Percentiles rank a stretch among this genome's conserved stretches.
phyloP scores from a whole-genome alignment of 2,113 vertebrate species.

The Bostrychus sinensis region DNA sequence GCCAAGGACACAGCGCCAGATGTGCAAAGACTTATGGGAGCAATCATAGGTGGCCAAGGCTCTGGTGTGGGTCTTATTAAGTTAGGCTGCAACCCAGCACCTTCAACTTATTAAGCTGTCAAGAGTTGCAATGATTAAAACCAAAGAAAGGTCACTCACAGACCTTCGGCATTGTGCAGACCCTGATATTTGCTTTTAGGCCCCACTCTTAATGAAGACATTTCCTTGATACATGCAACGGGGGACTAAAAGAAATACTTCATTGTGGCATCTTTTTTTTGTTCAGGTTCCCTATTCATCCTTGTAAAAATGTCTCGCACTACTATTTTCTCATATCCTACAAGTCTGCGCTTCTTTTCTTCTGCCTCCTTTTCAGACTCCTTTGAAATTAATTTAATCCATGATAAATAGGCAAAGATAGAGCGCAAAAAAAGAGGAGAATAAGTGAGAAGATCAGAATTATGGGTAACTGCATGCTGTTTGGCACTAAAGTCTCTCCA shows the following conservation, averaged over 20 bases:
- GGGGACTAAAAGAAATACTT: constrained; percentile 83
- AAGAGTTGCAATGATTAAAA: constrained; percentile 99
- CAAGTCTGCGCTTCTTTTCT: constrained; percentile 43
- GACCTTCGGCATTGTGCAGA: constrained; percentile 90
- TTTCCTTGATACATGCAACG: constrained; percentile 83
- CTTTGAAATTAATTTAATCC: constrained; percentile 83
- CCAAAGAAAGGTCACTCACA: constrained; percentile 94
- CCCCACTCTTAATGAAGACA: constrained; percentile 88
- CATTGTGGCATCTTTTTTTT: constrained; percentile 82
- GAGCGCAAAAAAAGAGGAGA: constrained; percentile 69
- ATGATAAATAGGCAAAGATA: constrained; percentile 76
- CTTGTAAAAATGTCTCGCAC: constrained; percentile 70
- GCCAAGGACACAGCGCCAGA: constrained; percentile 92
- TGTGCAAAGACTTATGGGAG: constrained; percentile 98
- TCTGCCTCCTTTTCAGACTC: constrained; percentile 72
- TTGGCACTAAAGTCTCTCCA: constrained; percentile 73
- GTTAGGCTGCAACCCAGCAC: constrained; percentile 96
- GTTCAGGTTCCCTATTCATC: constrained; percentile 72
- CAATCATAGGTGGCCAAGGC: constrained; percentile 96
- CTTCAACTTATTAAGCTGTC: constrained; percentile 99
- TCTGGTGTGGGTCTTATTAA: constrained; percentile 95
- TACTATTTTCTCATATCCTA: constrained; percentile 58
- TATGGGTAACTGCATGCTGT: constrained; percentile 81
- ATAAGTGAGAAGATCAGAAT: constrained; percentile 73
- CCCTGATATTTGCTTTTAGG: constrained; percentile 91